Percentiles rank a stretch among this genome's conserved stretches.
phyloP scores from a whole-genome alignment of 2,113 vertebrate species.

The Atrichornis clamosus region DNA sequence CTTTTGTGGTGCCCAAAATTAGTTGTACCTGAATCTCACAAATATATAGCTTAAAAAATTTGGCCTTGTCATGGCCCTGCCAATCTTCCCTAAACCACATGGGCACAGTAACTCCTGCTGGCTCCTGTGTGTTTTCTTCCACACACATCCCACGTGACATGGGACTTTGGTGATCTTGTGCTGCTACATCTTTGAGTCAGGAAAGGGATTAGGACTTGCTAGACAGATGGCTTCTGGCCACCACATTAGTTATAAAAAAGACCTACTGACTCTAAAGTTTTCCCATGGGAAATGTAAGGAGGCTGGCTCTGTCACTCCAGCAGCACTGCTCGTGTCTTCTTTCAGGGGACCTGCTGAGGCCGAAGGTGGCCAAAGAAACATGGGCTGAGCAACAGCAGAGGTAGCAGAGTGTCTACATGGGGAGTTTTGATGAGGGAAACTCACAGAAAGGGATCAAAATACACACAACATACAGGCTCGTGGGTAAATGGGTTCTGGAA shows the following conservation, averaged over 20 bases:
- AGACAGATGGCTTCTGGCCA: not conserved
- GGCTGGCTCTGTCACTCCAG: not conserved
- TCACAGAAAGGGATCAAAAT: not conserved
- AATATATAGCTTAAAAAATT: not conserved
- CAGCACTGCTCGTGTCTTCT: not conserved
- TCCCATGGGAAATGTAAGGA: not conserved
- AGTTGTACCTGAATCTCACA: not conserved
- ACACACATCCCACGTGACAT: rapidly evolving
- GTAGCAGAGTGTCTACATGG: no score
- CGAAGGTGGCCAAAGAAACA: not conserved
- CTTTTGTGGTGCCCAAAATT: not conserved
- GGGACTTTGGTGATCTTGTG: not conserved
- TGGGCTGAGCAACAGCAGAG: not conserved
- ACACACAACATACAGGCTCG: rapidly evolving
- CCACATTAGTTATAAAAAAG: not conserved
- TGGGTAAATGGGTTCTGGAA: not conserved
- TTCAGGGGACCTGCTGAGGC: not conserved
- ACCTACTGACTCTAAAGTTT: not conserved
- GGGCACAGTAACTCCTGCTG: not conserved
- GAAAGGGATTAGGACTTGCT: not conserved
- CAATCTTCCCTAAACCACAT: not conserved
- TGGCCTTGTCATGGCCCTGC: not conserved
- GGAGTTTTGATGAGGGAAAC: not conserved
- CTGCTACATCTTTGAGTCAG: not conserved
- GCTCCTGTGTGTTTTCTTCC: not conserved